phyloP scores from a whole-genome alignment of 2,888 invertebrate species.

The Sinodicranocentrus sp. region DNA sequence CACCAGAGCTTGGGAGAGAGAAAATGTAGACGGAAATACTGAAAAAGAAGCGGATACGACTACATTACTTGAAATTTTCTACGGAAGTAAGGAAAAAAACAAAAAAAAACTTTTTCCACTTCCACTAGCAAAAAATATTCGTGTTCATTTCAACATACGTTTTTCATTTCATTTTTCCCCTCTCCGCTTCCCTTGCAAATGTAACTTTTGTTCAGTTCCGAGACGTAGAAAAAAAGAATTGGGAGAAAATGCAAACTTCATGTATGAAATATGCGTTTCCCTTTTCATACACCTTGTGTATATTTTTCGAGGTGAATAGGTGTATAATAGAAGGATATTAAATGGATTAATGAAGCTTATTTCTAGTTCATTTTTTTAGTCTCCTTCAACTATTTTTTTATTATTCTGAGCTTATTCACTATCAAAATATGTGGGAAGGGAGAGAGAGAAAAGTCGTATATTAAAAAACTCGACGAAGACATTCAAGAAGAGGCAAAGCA shows the following conservation, averaged over 20 bases:
- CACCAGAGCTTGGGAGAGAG: no score
- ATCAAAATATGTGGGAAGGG: no score
- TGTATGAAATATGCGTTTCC: slow-evolving; percentile 21
- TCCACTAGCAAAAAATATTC: not conserved
- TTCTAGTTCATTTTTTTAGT: slow-evolving; percentile 56
- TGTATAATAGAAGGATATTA: slow-evolving; percentile 32
- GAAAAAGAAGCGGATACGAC: no score
- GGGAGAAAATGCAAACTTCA: slow-evolving; percentile 22
- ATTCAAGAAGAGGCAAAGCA: no score
- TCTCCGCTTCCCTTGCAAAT: not conserved
- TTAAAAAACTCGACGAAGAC: no score
- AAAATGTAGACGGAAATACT: no score
- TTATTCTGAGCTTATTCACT: no score
- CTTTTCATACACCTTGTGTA: not conserved
- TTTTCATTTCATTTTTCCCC: slow-evolving; percentile 35
- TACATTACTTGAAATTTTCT: no score
- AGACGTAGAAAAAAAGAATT: not conserved
- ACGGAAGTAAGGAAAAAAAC: not conserved
- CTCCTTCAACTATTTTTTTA: slow-evolving; percentile 29
- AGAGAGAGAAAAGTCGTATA: no score
- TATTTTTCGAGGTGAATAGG: not conserved
- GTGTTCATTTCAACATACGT: not conserved
- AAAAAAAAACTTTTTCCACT: not conserved
- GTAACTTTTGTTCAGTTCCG: not conserved
- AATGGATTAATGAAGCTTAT: slow-evolving; percentile 60